These are phyloP conservation scores for Papilio dardanus DNA, from an alignment of 1,140 invertebrate species.

Conservation along the genomic window DNA sequence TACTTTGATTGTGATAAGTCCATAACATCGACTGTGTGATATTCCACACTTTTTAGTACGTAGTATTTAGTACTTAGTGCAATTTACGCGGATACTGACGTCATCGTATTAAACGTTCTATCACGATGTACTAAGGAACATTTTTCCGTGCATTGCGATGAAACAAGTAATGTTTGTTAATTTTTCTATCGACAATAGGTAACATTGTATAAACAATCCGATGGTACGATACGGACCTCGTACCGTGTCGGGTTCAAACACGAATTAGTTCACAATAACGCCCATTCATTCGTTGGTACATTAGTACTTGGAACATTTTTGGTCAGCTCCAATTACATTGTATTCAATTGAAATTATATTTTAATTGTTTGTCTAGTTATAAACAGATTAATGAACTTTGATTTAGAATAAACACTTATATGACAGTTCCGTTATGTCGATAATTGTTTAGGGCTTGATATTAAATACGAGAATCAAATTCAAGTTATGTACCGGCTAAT, in stretches of 20 bases:
- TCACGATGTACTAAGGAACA: slow-evolving; percentile 1
- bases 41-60: not conserved
- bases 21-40: not conserved
- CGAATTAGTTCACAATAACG: slow-evolving; percentile 30
- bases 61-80: not conserved
- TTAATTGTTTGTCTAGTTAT: not conserved
- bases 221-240: slow-evolving; percentile 21
- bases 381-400: slow-evolving; percentile 11
- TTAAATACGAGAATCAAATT: not conserved
- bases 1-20: too few species aligned
- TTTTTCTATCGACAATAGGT: slow-evolving; percentile 28
- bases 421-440: not conserved
- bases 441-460: not conserved
- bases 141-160: not conserved
- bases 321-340: slow-evolving; percentile 13
- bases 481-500: too few species aligned
- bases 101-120: not conserved
- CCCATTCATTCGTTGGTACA: slow-evolving; percentile 30
- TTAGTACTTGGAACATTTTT: not conserved
- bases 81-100: not conserved
- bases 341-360: not conserved
- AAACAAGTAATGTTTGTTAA: slow-evolving; percentile 22
- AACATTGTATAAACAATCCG: slow-evolving; percentile 26
- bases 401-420: not conserved
- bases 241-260: slow-evolving; percentile 30